Evolutionary conservation across 1,140 invertebrate species (phyloP), one percentile per base, ranked within the genome.

Genomic region (Acromyrmex echinatior): DNA sequence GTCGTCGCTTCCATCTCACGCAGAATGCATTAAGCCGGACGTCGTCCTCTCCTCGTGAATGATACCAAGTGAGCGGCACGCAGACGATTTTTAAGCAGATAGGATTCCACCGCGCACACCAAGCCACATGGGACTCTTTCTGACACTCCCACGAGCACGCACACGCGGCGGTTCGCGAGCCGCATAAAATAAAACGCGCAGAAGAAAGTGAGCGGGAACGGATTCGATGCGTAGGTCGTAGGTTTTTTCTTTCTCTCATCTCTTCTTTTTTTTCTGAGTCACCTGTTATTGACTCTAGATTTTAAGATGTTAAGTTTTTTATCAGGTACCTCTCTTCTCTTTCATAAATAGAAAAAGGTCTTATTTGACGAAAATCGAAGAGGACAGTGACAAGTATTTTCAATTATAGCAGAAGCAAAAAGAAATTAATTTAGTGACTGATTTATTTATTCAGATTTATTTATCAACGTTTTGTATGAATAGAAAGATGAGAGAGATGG

Each of bases 81-180:
- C 89, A 93, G 92, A 94, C 92, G 93, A 94, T 94, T 91, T 91
- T 89, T 87, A 77, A 88, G 68, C 88, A 88, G 93, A 94, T 94
- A 94, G 87, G 86, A 88, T 91, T 88, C 87, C 90, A 49, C 87
- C 87, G 80, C 86, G 35, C 66, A 35, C 66, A 35, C 53, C 14
- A 39, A 49, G 35, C 35, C 63, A 18, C 63, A 10, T 62, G 45
- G 39, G 39, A 45, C 63, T 31, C 49, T 63, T 31, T 58, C 71
- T 39, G 65, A 25, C 66, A 73, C 88, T 74, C 86, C 76, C 88
- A 80, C 88, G 56, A 68, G 73, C 39, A 10, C 62, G 6, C 74
- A 63, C 58, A 35, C 62, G 51, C 21, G 28, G 49, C 14, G 14
- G 25, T 74, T 31, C 66, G 79, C 39, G 25, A 86, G 62, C 25